Base-by-base conservation (phyloP, 1,140 invertebrate species). In the Drosophila willistoni region DNA sequence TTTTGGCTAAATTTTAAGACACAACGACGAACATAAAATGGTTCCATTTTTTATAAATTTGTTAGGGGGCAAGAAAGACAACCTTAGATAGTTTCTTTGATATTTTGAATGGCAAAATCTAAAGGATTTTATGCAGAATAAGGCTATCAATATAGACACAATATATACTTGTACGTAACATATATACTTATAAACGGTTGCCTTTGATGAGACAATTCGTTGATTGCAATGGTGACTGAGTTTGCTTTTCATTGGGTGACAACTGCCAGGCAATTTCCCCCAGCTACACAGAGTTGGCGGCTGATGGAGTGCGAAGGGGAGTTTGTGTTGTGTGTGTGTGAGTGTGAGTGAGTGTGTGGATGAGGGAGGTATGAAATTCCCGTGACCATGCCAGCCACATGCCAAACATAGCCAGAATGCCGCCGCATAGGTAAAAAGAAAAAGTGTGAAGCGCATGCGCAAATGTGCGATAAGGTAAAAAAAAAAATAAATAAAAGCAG, bases 361-460 rank as follows among this genome's bases (percentile, higher is more conserved):
- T 51, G 44, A 51, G 44, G 44, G 44, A 51, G 44, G 44, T 51
- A 51, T 44, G 44, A 85, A 81, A 78, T 86, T 78, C 81, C 79
- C 73, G 73, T 75, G 83, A 71, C 80, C 84, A 82, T 68, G 80
- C 71, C 83, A 57, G 73, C 56, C 83, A 83, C 82, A 87, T 87
- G 72, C 82, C 82, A 87, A 86, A 67, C 72, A 87, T 86, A 77
- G 67, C 59, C 42, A 57, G 79, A 63, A 86, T 86, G 80, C 71
- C 76, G 69, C 59, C 51, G 55, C 64, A 63, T 64, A 41, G 44
- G 47, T 59, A 62, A 55, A n/a, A 59, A 59, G 66, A 78, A 70
- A 78, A 79, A 83, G 83, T 86, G 83, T 87, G 84, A 86, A 87
- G 80, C 79, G 71, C 79, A 82, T 86, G 83, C 74, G 79, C 74